Conservation (phyloP, 2,888 invertebrate genomes). For the Griposia aprilina region DNA sequence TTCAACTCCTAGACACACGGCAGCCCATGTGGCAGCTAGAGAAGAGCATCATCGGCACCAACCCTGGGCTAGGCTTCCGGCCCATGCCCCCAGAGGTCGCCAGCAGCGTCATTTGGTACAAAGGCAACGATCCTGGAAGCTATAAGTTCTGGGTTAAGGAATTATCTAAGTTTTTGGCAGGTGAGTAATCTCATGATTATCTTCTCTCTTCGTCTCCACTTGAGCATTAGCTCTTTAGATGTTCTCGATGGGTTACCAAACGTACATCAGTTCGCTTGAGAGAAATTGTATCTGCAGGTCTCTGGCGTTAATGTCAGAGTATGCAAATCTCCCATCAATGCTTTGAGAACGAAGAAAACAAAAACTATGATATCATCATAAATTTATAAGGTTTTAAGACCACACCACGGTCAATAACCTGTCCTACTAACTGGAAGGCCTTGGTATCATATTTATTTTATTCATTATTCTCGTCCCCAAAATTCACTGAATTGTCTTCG, state of each 20-base stretch:
- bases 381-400: not conserved
- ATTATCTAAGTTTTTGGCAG: constrained; percentile 93
- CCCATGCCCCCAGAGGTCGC: constrained; percentile 97
- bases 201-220: not conserved
- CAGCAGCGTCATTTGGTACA: constrained; percentile 98
- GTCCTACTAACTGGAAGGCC: not conserved
- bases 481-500: no score
- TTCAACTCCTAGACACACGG: constrained; percentile 96
- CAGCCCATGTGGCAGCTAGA: constrained; percentile 97
- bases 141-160: constrained; percentile 95
- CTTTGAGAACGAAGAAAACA: not conserved
- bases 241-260: not conserved
- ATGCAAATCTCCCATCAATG: not conserved
- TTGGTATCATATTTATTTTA: not conserved
- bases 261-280: not conserved
- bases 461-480: not conserved
- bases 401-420: no score
- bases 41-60: constrained; percentile 97
- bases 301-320: not conserved
- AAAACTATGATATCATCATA: not conserved
- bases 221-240: no score
- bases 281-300: not conserved
- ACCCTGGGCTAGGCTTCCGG: constrained; percentile 98
- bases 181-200: constrained; percentile 87
- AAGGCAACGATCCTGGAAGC: constrained; percentile 94